These are phyloP conservation scores for Dasyurus viverrinus DNA, from an alignment of 2,113 vertebrate species.

Conservation along the genomic window DNA sequence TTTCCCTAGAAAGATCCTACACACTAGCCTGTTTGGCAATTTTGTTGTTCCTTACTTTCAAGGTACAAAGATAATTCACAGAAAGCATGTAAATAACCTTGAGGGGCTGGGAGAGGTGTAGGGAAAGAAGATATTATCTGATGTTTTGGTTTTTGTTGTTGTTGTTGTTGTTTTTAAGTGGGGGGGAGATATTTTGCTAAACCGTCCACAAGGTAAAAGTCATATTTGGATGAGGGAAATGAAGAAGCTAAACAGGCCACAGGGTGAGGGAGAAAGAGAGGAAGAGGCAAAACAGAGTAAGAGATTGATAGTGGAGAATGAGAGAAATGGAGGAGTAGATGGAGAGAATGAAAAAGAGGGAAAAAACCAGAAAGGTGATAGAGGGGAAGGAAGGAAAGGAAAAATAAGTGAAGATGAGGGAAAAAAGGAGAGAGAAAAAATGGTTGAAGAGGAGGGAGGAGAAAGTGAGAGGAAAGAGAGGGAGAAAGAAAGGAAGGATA, in stretches of 20 bases:
- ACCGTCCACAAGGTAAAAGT: not conserved
- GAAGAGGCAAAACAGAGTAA: not conserved
- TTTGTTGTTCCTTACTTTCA: slow-evolving; percentile 50
- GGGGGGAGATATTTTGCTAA: not conserved
- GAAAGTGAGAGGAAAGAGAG: too few relatives aligned
- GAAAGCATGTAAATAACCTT: slow-evolving; percentile 40
- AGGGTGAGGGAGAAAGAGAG: not conserved
- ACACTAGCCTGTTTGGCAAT: slow-evolving; percentile 12
- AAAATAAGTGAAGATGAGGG: not conserved
- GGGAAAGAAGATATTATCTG: slow-evolving; percentile 11
- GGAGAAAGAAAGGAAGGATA: not conserved
- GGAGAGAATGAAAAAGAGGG: not conserved
- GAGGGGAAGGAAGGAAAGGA: not conserved
- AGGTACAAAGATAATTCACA: slow-evolving; percentile 37
- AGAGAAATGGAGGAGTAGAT: not conserved
- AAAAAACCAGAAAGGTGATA: too few relatives aligned
- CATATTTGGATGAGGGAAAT: not conserved
- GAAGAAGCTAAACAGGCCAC: not conserved
- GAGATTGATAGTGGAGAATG: not conserved
- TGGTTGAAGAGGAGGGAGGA: not conserved
- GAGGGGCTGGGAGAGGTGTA: not conserved
- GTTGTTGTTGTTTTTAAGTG: not conserved
- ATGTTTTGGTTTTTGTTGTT: not conserved
- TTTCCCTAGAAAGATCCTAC: slow-evolving; percentile 54
- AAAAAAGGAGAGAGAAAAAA: not conserved